Conservation (phyloP, 2,888 invertebrate genomes). For the Pogonocherus hispidulus region DNA sequence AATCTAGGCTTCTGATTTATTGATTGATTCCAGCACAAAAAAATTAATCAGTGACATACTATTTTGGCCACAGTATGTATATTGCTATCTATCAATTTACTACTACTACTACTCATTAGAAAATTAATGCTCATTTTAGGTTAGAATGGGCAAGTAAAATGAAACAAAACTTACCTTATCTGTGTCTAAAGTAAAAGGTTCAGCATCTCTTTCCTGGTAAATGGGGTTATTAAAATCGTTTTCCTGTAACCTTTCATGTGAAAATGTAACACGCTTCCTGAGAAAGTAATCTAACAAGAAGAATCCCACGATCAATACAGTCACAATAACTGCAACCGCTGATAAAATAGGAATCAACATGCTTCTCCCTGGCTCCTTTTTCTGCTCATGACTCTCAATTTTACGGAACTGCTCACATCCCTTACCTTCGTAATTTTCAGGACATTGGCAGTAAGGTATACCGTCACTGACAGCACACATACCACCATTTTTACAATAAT, state of each 20-base stretch:
- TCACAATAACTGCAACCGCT: constrained; percentile 56
- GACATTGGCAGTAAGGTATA: constrained; percentile 67
- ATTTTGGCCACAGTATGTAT: too few species aligned
- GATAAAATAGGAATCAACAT: constrained; percentile 55
- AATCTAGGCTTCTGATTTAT: too few species aligned
- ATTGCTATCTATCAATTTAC: too few species aligned
- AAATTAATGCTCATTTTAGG: too few species aligned
- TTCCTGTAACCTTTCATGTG: constrained; percentile 85
- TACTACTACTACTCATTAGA: too few species aligned
- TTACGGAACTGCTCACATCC: constrained; percentile 14
- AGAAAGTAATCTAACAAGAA: constrained; percentile 59
- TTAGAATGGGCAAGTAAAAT: too few species aligned
- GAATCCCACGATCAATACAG: constrained; percentile 56
- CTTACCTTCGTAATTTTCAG: constrained; percentile 66
- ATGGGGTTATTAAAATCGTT: constrained; percentile 89
- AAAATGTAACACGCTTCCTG: constrained; percentile 72
- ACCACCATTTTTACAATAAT: constrained; percentile 72
- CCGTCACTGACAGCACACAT: constrained; percentile 68
- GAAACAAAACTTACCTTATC: constrained; percentile 72
- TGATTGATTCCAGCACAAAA: too few species aligned
- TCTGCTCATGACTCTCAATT: constrained; percentile 66
- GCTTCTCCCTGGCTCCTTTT: constrained; percentile 44
- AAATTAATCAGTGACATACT: too few species aligned
- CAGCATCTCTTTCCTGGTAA: constrained; percentile 82
- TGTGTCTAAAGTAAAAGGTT: constrained; percentile 72